phyloP scores from a whole-genome alignment of 1,140 invertebrate genomes.

The Bombus waltoni region DNA sequence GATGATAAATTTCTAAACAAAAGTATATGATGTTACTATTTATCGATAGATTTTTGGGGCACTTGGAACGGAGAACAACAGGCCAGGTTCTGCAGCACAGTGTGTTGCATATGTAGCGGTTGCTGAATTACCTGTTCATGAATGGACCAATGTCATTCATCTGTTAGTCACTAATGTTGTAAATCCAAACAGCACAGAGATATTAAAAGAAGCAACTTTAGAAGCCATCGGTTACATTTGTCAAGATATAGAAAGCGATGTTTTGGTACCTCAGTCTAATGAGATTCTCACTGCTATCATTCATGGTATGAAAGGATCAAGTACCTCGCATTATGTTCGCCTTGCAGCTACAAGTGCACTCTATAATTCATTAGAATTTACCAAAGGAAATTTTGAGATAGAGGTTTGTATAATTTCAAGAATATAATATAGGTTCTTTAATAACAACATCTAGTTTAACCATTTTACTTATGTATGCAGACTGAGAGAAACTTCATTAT shows the following conservation, averaged over 20 bases:
- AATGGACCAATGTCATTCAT: constrained; percentile 94
- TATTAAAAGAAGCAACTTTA: constrained; percentile 97
- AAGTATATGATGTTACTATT: background rate
- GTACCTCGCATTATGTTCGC: constrained; percentile 92
- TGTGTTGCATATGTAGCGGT: constrained; percentile 99
- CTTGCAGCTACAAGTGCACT: constrained; percentile 98
- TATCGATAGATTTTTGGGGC: constrained; percentile 91
- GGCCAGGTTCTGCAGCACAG: constrained; percentile 98
- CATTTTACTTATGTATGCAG: constrained; percentile 76
- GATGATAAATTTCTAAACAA: background rate
- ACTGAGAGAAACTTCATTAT: constrained; percentile 99
- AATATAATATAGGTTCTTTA: background rate
- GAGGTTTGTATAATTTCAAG: constrained; percentile 84
- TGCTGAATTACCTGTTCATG: constrained; percentile 93
- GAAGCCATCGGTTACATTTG: constrained; percentile 97
- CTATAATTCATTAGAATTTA: constrained; percentile 99
- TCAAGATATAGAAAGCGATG: constrained; percentile 94
- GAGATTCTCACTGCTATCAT: constrained; percentile 99
- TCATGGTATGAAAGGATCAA: constrained; percentile 96
- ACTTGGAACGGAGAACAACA: constrained; percentile 96
- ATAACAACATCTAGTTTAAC: background rate
- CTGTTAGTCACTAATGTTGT: constrained; percentile 96
- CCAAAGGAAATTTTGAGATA: constrained; percentile 98
- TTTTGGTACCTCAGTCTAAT: constrained; percentile 95
- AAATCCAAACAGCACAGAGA: constrained; percentile 92